Percentiles rank a stretch among this genome's conserved stretches.
Evolutionary conservation across 2,113 vertebrate species (phyloP).

Genomic region (Gnathonemus echidnorhynchus): DNA sequence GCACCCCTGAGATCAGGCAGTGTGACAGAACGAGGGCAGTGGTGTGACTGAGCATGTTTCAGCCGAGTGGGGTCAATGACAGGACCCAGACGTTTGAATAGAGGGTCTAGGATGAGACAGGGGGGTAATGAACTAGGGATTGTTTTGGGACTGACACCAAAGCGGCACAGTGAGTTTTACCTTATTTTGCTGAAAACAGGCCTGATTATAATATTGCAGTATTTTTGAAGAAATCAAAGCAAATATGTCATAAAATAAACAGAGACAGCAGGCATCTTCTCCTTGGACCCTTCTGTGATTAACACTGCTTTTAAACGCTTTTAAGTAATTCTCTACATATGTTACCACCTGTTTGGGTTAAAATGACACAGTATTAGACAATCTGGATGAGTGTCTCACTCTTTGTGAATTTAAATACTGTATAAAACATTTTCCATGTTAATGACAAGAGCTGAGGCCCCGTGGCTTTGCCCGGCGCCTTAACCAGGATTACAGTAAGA

Average conservation of each 20-base stretch:
- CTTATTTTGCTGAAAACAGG: neutral
- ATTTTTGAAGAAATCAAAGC: neutral
- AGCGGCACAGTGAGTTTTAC: neutral
- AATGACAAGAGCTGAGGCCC: neutral
- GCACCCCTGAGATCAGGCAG: neutral
- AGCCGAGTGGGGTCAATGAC: neutral
- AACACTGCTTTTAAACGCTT: neutral
- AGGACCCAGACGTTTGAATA: neutral
- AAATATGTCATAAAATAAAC: neutral
- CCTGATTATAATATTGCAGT: neutral
- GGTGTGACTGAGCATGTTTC: neutral
- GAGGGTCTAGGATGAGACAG: neutral
- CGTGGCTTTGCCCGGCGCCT: neutral
- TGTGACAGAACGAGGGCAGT: neutral
- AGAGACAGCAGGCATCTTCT: neutral
- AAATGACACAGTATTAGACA: neutral
- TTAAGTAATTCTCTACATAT: constrained; percentile 1
- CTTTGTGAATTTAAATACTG: neutral
- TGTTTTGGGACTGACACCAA: neutral
- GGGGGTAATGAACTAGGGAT: neutral
- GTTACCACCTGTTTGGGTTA: neutral
- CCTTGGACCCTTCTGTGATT: neutral
- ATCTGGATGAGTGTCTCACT: neutral
- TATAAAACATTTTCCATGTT: neutral
- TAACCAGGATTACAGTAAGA: neutral